Percentiles rank a stretch among this genome's conserved stretches.
Conservation (phyloP, 2,888 invertebrate genomes). For the Philhelius pedissequus region DNA sequence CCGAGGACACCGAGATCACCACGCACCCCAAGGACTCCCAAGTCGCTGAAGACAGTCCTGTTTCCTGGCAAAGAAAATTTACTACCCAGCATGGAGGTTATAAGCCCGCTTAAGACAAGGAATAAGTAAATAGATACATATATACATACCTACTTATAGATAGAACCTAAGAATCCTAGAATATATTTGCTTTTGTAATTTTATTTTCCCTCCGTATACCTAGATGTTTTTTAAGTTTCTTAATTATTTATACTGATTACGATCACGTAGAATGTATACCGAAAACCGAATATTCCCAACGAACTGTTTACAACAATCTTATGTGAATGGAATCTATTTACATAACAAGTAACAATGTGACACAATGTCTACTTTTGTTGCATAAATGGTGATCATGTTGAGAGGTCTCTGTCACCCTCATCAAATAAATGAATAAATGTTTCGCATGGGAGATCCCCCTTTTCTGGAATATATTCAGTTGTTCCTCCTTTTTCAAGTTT, state of each 20-base stretch:
- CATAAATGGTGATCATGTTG: constrained; percentile 24
- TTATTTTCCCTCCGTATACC: constrained; percentile 1
- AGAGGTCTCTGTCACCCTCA: constrained; percentile 32
- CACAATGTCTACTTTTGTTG: constrained; percentile 49
- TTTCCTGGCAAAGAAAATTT: constrained; percentile 78
- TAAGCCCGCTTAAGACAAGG: constrained; percentile 75
- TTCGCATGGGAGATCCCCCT: constrained; percentile 41
- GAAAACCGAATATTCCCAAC: not conserved
- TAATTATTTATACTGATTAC: constrained; percentile 16
- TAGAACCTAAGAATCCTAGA: not conserved
- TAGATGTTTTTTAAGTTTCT: not conserved
- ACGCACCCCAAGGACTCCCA: constrained; percentile 71
- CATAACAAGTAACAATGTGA: constrained; percentile 52
- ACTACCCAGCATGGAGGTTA: constrained; percentile 74
- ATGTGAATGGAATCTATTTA: constrained; percentile 47
- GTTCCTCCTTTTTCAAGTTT: constrained; percentile 4
- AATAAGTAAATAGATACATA: constrained; percentile 70
- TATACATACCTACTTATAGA: no score
- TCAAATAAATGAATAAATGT: constrained; percentile 21
- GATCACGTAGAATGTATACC: not conserved
- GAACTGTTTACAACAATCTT: constrained; percentile 29
- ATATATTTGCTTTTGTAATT: constrained; percentile 5
- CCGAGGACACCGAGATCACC: constrained; percentile 66
- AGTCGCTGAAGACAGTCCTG: constrained; percentile 76
- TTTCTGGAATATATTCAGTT: not conserved